Conservation (phyloP, 2,888 invertebrate species). For the Lacanobia wlatinum region DNA sequence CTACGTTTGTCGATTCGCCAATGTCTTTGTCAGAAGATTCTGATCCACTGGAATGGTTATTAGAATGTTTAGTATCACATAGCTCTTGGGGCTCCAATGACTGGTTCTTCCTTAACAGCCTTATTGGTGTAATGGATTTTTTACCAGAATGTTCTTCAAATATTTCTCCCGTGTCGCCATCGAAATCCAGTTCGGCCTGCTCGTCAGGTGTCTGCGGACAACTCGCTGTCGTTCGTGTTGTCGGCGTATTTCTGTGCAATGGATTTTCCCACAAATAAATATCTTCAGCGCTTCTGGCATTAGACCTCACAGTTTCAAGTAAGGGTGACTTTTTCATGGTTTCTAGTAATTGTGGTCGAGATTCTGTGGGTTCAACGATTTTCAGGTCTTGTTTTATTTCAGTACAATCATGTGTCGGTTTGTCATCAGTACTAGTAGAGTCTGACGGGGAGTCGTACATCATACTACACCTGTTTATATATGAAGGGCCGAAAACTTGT, state of each 20-base stretch:
- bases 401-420: slow-evolving; percentile 74
- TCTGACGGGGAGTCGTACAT: slow-evolving; percentile 86
- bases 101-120: slow-evolving; percentile 89
- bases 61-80: slow-evolving; percentile 74
- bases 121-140: slow-evolving; percentile 93
- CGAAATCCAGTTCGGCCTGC: slow-evolving; percentile 93
- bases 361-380: slow-evolving; percentile 71
- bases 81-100: slow-evolving; percentile 81
- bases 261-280: slow-evolving; percentile 96
- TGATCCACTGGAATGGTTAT: slow-evolving; percentile 83
- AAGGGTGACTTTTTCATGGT: slow-evolving; percentile 81
- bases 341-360: slow-evolving; percentile 74
- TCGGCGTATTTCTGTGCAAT: slow-evolving; percentile 90
- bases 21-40: slow-evolving; percentile 84
- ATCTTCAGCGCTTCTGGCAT: slow-evolving; percentile 91
- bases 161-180: slow-evolving; percentile 91
- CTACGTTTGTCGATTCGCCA: slow-evolving; percentile 67
- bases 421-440: slow-evolving; percentile 85
- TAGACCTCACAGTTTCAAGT: slow-evolving; percentile 82
- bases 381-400: slow-evolving; percentile 74
- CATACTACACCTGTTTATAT: slow-evolving; percentile 82
- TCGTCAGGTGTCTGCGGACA: slow-evolving; percentile 93
- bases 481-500: slow-evolving; percentile 93
- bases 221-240: slow-evolving; percentile 84
- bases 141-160: slow-evolving; percentile 92